Evolutionary conservation across 2,797 vertebrate genomes (phyloP).

Genomic region (Odontamblyopus lacepedii): DNA sequence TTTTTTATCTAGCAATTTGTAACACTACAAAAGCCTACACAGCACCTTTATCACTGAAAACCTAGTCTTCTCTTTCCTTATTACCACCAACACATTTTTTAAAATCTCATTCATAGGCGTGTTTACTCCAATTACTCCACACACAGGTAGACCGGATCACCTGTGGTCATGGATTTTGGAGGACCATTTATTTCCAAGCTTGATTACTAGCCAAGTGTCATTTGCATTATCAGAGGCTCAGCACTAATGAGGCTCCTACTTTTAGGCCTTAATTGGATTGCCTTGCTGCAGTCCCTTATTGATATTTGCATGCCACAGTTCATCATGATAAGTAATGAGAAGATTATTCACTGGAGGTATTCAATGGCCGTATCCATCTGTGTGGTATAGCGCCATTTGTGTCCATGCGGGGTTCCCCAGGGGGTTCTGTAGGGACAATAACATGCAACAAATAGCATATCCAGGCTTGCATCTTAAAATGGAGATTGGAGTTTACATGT

Average conservation of each 20-base stretch:
- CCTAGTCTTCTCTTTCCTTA: not conserved
- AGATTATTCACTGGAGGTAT: conserved; percentile 80
- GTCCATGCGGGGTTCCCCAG: conserved; percentile 50
- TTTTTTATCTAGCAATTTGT: not conserved
- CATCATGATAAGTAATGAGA: conserved; percentile 85
- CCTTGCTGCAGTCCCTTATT: conserved; percentile 81
- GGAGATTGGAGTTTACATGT: conserved; percentile 1
- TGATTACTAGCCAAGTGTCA: conserved; percentile 72
- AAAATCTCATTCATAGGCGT: conserved; percentile 43
- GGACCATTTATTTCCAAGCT: conserved; percentile 78
- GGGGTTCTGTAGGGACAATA: conserved; percentile 26
- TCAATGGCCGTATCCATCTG: conserved; percentile 76
- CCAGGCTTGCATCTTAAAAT: conserved; percentile 18
- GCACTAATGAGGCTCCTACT: conserved; percentile 79
- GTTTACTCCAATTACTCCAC: conserved; percentile 53
- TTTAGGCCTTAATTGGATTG: conserved; percentile 83
- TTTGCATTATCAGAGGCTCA: conserved; percentile 82
- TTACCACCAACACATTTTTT: conserved; percentile 21
- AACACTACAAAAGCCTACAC: not conserved
- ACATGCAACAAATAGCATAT: conserved; percentile 37
- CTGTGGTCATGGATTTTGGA: conserved; percentile 63
- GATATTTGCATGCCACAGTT: conserved; percentile 83
- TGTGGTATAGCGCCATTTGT: conserved; percentile 51
- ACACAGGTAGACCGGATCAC: conserved; percentile 60
- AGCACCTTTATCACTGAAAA: not conserved